Conservation (phyloP, 2,113 vertebrate genomes). For the Rallus limicola region DNA sequence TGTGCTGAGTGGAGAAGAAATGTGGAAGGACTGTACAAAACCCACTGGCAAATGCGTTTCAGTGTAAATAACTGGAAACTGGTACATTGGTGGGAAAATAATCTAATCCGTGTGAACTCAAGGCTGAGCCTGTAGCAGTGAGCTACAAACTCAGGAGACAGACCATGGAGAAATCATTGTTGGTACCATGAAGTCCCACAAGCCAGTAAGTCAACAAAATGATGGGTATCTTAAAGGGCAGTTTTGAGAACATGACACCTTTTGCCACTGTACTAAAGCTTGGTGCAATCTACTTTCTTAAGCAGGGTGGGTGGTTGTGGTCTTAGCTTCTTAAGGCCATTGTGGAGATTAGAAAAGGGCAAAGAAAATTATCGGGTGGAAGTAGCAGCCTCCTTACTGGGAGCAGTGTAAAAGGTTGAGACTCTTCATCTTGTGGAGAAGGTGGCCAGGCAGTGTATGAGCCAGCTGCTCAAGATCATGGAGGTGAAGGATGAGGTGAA, state of each 20-base stretch:
- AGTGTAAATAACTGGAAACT: neutral
- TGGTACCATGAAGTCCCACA: neutral
- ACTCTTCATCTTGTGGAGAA: neutral
- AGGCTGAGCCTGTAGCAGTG: neutral
- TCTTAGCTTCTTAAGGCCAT: neutral
- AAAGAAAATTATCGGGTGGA: neutral
- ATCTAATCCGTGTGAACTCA: neutral
- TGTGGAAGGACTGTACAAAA: neutral
- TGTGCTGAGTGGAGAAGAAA: neutral
- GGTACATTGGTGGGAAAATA: neutral
- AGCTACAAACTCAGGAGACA: neutral
- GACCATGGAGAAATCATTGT: neutral
- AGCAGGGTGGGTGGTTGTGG: fast-evolving
- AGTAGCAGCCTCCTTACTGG: neutral
- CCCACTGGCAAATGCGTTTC: neutral
- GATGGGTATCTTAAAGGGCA: neutral
- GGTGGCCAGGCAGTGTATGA: neutral
- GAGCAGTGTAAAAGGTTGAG: neutral
- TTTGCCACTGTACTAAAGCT: neutral
- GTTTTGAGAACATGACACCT: neutral
- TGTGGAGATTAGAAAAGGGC: neutral
- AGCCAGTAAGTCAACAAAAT: neutral
- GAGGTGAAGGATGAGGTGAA: neutral
- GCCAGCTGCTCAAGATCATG: neutral
- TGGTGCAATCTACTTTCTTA: neutral